Evolutionary conservation across 2,797 vertebrate species (phyloP), one percentile per base, ranked within the genome.

Genomic region (Anguilla pacifica): DNA sequence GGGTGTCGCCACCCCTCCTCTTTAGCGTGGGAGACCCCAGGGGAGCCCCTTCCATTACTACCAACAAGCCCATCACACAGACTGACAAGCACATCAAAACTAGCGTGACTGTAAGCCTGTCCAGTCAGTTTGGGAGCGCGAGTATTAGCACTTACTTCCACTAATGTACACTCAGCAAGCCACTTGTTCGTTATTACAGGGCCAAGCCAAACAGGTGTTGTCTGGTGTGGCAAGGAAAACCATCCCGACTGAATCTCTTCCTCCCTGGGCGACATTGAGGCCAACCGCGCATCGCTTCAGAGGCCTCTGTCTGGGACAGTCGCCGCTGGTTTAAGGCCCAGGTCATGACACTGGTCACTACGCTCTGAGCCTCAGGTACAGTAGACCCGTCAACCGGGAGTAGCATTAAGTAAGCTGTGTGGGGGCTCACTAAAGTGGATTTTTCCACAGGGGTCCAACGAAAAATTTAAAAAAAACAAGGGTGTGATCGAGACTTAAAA

Each of bases 21-120:
- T 43, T 28, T 72, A 72, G 13, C 10, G 6, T 9, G 85, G 43
- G 31, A 86, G 84, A 86, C 61, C 90, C 83, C 85, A 31, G 51
- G 83, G 87, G 88, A 86, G 82, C 22, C 85, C 31, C 86, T 87
- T 92, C 83, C 88, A 91, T 92, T 89, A 92, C 92, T 89, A 0
- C 22, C n/a, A 1, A n/a, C 61, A n/a, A 67, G 61, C 61, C 22
- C 19, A 1, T 61, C 51, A 6, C 17, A 15, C 35, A 79, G 39
- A 6, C 35, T 35, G 31, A 35, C 70, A 35, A 1, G 6, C 7
- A 74, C 28, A 61, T 61, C 15, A 61, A 9, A 51, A 51, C 49
- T 51, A 5, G 49, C 4, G 11, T 57, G 55, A 57, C 55, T 15
- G 49, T 51, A 57, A 57, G 61, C 4, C 6, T 22, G 61, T 64